These are phyloP conservation scores for Protobothrops flavoviridis DNA, from an alignment of 2,113 vertebrate species.

Conservation along the genomic window DNA sequence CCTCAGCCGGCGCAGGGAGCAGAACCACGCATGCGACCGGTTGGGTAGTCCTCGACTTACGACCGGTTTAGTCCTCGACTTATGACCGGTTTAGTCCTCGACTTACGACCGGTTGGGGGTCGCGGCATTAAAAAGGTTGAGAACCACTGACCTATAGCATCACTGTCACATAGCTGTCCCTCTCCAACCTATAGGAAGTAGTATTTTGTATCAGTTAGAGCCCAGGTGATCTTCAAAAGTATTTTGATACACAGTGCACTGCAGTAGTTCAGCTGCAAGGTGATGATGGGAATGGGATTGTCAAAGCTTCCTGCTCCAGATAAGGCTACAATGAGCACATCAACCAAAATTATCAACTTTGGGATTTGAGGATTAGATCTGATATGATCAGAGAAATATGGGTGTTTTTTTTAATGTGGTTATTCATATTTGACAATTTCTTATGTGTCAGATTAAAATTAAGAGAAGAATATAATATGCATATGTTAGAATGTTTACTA, in stretches of 20 bases:
- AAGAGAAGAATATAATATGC: background rate
- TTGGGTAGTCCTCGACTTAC: too few relatives aligned
- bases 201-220: background rate
- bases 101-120: too few relatives aligned
- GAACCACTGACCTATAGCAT: background rate
- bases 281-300: background rate
- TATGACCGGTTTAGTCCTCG: too few relatives aligned
- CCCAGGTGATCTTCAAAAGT: background rate
- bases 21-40: too few relatives aligned
- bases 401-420: background rate
- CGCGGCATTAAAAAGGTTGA: too few relatives aligned
- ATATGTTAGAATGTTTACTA: background rate
- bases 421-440: background rate
- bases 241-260: background rate
- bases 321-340: background rate
- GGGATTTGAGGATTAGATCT: background rate
- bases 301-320: background rate
- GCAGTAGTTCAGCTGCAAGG: background rate
- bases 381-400: background rate
- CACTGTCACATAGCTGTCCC: background rate
- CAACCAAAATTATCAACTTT: background rate
- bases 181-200: background rate
- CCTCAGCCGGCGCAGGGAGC: too few relatives aligned
- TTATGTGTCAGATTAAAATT: background rate
- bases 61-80: too few relatives aligned